Base-by-base conservation (phyloP, 2,113 vertebrate species). In the Trematomus loennbergii region DNA sequence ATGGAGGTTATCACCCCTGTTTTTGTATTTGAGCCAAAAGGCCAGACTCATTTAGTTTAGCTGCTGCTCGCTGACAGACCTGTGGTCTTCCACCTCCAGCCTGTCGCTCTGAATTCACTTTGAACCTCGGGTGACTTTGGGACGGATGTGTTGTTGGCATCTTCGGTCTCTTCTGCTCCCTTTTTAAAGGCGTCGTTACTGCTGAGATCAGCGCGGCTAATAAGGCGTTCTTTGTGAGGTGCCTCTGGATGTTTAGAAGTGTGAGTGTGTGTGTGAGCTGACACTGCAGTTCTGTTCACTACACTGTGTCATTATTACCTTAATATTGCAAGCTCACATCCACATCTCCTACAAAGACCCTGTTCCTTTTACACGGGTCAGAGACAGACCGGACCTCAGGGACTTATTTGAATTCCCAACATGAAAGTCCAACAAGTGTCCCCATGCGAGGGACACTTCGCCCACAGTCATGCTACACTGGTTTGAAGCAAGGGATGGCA, bases 101-200 rank as follows among this genome's bases (percentile, higher is more conserved):
- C n/a, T 52, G 29, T 73, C 70, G 63, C 8, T 65, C 16, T 22
- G 57, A 29, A 12, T 75, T 66, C 52, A 36, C 12, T 68, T 13
- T 22, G n/a, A 73, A 67, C 17, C 65, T n/a, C 3, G 22, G 59
- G 75, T 88, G 15, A 3, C 66, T 20, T 13, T 13, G 49, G 16
- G 54, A 17, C 60, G 11, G 73, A 63, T 52, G 58, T n/a, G 78
- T 6, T 16, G 45, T 50, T 54, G 25, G 68, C 16, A 45, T 80
- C 72, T 33, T 77, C 64, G 22, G 50, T 45, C 57, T 53, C 65
- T 9, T 54, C 72, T 63, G 72, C 12, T 74, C 72, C 46, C 48
- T 81, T 82, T 81, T 82, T 81, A 79, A 80, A 84, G 80, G 68
- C 33, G 20, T 17, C 18, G 48, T n/a, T 22, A 65, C 78, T 64